These are phyloP conservation scores for Clarias platycephalus DNA, from an alignment of 2,797 vertebrate genomes.

Conservation along the genomic window DNA sequence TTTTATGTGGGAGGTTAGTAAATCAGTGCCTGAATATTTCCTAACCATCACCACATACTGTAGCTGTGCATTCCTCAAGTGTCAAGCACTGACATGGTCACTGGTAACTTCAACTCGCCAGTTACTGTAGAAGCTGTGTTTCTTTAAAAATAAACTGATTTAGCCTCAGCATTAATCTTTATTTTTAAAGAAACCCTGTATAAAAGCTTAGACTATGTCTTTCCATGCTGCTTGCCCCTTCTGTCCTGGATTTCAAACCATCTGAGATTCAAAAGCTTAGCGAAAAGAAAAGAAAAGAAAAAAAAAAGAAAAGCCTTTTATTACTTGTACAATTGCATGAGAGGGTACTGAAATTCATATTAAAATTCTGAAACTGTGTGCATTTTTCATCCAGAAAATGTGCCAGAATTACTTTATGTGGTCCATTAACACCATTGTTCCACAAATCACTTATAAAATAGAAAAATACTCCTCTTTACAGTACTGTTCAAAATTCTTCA, in stretches of 20 bases:
- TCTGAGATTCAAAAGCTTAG: neutral
- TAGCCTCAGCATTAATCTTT: neutral
- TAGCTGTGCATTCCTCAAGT: neutral
- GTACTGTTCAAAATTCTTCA: no score
- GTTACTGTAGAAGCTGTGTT: neutral
- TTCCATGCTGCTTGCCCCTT: neutral
- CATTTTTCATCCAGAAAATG: neutral
- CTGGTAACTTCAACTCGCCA: neutral
- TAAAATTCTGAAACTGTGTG: neutral
- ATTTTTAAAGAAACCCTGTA: neutral
- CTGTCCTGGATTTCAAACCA: neutral
- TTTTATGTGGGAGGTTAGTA: neutral
- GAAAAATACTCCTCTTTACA: neutral
- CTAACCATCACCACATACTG: neutral
- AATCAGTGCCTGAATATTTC: slow-evolving; percentile 11
- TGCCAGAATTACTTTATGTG: neutral
- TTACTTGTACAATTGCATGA: neutral
- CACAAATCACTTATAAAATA: neutral
- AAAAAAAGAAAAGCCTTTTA: neutral
- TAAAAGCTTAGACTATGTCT: neutral
- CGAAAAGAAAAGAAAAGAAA: no score
- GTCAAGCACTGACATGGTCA: neutral
- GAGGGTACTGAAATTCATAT: neutral
- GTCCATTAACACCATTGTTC: neutral
- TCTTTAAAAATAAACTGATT: neutral